These are phyloP conservation scores for Cossypha caffra DNA, from an alignment of 2,797 vertebrate species.

Conservation along the genomic window DNA sequence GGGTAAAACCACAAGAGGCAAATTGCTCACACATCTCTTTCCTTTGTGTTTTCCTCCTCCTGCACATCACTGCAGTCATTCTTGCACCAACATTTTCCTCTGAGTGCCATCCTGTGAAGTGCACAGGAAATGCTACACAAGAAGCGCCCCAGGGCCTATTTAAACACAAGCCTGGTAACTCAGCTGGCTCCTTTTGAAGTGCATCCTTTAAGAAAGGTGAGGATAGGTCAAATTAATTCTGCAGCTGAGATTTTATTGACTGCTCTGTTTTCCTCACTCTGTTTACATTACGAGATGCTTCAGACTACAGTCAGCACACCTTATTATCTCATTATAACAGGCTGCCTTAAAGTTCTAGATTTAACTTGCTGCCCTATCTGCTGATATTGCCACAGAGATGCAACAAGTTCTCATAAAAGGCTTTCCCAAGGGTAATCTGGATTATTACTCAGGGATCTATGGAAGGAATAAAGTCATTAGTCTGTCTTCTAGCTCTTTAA, in stretches of 20 bases:
- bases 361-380: background rate
- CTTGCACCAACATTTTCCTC: background rate
- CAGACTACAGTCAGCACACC: background rate
- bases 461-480: background rate
- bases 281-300: background rate
- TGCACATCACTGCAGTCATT: background rate
- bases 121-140: background rate
- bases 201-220: background rate
- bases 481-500: background rate
- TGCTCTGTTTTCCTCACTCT: background rate
- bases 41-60: background rate
- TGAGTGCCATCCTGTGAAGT: background rate
- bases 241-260: background rate
- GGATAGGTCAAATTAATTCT: background rate
- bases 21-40: background rate
- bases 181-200: background rate
- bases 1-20: background rate
- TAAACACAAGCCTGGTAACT: background rate
- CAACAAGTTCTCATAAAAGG: background rate
- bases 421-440: background rate
- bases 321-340: background rate
- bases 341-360: background rate
- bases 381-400: background rate
- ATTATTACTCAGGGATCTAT: background rate
- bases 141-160: background rate